These are phyloP conservation scores for Megalops atlanticus DNA, from an alignment of 2,113 vertebrate genomes.

Conservation along the genomic window DNA sequence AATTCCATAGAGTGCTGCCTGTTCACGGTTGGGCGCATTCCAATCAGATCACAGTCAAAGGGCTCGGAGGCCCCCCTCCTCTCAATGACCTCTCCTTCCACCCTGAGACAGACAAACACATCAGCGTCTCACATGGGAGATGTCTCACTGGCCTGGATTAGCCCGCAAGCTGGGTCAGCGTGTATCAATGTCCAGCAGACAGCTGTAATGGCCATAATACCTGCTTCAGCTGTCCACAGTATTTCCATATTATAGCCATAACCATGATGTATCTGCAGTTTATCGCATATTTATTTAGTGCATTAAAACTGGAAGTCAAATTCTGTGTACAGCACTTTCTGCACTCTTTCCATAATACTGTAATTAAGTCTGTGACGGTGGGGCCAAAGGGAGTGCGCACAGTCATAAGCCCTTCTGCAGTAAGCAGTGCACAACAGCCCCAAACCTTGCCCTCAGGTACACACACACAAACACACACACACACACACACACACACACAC, in stretches of 20 bases:
- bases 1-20: slow-evolving; percentile 32
- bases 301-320: background rate
- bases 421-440: no score
- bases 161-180: background rate
- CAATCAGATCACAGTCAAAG: slow-evolving; percentile 42
- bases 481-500: no score
- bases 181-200: background rate
- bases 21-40: slow-evolving; percentile 39
- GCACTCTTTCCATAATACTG: background rate
- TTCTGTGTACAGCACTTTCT: background rate
- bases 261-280: background rate
- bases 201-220: background rate
- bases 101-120: background rate
- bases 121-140: background rate
- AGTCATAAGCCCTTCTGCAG: no score
- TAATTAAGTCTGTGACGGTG: background rate
- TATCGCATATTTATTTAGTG: background rate
- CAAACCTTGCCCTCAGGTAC: no score
- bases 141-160: background rate
- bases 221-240: background rate
- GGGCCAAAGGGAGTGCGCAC: no score
- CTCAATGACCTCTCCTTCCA: background rate
- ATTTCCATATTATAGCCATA: background rate
- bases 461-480: no score
- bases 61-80: background rate